Conservation (phyloP, 2,888 invertebrate genomes). For the Thera britannica region DNA sequence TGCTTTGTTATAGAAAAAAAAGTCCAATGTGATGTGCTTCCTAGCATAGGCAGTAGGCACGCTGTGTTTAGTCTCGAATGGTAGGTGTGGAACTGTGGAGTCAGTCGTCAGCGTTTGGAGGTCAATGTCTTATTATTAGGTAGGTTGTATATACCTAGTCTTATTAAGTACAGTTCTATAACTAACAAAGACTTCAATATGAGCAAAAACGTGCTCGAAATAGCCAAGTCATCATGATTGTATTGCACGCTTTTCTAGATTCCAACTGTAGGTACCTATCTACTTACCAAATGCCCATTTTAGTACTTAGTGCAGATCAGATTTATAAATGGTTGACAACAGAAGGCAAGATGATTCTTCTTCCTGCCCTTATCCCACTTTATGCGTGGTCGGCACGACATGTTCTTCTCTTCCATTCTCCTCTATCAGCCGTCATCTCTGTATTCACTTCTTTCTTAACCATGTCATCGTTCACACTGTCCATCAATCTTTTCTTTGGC, state of each 20-base stretch:
- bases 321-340: background rate
- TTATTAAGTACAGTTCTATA: conserved; percentile 2
- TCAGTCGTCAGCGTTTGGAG: background rate
- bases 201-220: conserved; percentile 5
- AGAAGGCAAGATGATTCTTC: background rate
- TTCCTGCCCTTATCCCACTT: too few species aligned
- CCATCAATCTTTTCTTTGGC: too few species aligned
- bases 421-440: too few species aligned
- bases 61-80: too few species aligned
- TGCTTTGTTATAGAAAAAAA: too few species aligned
- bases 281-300: background rate
- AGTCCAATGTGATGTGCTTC: too few species aligned
- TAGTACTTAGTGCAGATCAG: background rate
- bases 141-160: background rate
- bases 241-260: conserved; percentile 4
- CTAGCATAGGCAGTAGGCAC: too few species aligned
- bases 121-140: conserved; percentile 1
- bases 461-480: too few species aligned
- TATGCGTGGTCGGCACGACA: too few species aligned
- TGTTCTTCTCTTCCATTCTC: too few species aligned
- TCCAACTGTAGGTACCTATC: background rate
- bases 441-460: too few species aligned
- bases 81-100: too few species aligned
- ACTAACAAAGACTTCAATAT: conserved; percentile 4
- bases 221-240: conserved; percentile 2